phyloP scores from a whole-genome alignment of 2,113 vertebrate species.

The Anthoscopus minutus region DNA sequence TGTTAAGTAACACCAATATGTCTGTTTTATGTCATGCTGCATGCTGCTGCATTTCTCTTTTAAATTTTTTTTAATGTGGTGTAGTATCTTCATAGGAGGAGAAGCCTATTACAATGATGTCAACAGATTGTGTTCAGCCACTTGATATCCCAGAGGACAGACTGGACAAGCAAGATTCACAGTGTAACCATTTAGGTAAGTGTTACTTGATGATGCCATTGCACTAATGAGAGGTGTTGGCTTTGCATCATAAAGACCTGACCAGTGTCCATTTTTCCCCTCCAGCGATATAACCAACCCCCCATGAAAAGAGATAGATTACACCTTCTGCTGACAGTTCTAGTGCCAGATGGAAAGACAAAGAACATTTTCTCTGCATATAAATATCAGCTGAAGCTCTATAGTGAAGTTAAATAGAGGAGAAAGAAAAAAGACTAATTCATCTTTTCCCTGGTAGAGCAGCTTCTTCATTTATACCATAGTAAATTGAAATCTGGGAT shows the following conservation, averaged over 20 bases:
- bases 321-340: conserved; percentile 60
- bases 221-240: background rate
- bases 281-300: conserved; percentile 17
- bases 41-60: background rate
- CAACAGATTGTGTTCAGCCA: conserved; percentile 77
- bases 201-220: background rate
- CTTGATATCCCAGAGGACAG: conserved; percentile 78
- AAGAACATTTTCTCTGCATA: conserved; percentile 3
- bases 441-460: background rate
- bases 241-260: background rate
- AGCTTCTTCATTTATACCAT: conserved; percentile 21
- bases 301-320: conserved; percentile 45
- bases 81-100: background rate
- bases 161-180: conserved; percentile 71
- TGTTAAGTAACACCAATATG: background rate
- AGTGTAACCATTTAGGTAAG: conserved; percentile 74
- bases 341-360: conserved; percentile 67
- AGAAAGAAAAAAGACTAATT: background rate
- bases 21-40: background rate
- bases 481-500: background rate
- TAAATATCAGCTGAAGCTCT: conserved; percentile 34
- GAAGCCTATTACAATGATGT: conserved; percentile 69
- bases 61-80: background rate
- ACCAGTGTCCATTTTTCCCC: background rate
- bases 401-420: background rate